These are phyloP conservation scores for Pristionchus entomophagus DNA, from an alignment of 2,888 invertebrate genomes.

Conservation along the genomic window DNA sequence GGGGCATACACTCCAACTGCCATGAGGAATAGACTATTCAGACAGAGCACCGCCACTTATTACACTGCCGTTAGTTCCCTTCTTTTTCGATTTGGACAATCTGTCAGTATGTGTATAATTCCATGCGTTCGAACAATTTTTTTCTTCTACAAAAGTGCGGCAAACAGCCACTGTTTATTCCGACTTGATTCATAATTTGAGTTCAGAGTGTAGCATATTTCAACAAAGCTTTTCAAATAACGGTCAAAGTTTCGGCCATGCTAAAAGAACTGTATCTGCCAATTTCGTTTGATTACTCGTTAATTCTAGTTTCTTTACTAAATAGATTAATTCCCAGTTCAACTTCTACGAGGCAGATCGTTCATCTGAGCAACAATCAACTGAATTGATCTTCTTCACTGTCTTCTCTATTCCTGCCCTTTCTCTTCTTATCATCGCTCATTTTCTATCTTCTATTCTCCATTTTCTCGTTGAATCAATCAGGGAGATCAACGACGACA, in stretches of 20 bases:
- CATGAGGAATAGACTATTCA: neutral
- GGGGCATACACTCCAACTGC: neutral
- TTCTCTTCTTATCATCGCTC: neutral
- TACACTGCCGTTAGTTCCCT: neutral
- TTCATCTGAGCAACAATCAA: neutral
- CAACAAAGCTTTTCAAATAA: too few species aligned
- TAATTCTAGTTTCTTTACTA: too few species aligned
- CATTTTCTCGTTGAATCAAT: slow-evolving; percentile 17
- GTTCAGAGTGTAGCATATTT: too few species aligned
- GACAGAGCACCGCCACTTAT: neutral
- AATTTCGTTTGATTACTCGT: too few species aligned
- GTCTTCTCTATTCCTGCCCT: slow-evolving; percentile 32
- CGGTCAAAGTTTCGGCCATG: too few species aligned
- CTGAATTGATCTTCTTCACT: slow-evolving; percentile 21
- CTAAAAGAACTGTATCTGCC: too few species aligned
- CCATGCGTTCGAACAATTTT: neutral
- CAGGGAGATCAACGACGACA: slow-evolving; percentile 1
- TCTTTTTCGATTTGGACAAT: neutral
- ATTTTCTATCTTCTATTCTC: neutral
- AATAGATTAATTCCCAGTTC: neutral
- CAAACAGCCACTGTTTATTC: too few species aligned
- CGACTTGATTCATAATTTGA: too few species aligned
- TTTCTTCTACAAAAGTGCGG: too few species aligned
- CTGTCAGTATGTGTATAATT: too few species aligned
- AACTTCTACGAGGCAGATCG: slow-evolving; percentile 38